Conservation (phyloP, 1,140 invertebrate species). For the Drosophila sproati region DNA sequence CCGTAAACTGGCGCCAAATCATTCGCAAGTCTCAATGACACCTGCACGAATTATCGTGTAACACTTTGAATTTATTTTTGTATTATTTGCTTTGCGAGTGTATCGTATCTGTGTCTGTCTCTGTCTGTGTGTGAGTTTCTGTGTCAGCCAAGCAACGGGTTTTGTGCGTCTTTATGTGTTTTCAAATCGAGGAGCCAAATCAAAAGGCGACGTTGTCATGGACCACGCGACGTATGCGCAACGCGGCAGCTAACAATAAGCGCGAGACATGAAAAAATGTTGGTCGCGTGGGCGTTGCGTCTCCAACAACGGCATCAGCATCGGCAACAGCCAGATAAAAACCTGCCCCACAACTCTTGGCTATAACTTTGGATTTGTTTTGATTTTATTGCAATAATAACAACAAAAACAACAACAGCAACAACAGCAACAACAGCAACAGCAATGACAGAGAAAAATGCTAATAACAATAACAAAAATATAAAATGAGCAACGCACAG, state of each 20-base stretch:
- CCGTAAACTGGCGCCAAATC: slow-evolving; percentile 80
- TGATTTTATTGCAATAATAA: slow-evolving; percentile 63
- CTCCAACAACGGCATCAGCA: slow-evolving; percentile 48
- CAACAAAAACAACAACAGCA: slow-evolving; percentile 57
- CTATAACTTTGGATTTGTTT: slow-evolving; percentile 78
- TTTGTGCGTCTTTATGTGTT: slow-evolving; percentile 58
- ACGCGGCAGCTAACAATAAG: slow-evolving; percentile 37
- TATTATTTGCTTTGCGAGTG: slow-evolving; percentile 28
- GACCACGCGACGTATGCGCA: slow-evolving; percentile 74
- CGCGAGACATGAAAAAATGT: slow-evolving; percentile 73
- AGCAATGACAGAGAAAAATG: slow-evolving; percentile 77
- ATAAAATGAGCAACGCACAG: slow-evolving; percentile 49
- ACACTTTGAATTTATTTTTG: slow-evolving; percentile 73
- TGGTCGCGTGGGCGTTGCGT: slow-evolving; percentile 80
- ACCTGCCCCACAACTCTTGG: slow-evolving; percentile 75
- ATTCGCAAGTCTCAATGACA: slow-evolving; percentile 82
- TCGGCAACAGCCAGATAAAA: slow-evolving; percentile 37
- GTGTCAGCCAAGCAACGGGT: slow-evolving; percentile 50
- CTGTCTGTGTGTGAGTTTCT: slow-evolving; percentile 19
- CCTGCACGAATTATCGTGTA: slow-evolving; percentile 82
- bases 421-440: slow-evolving; percentile 36
- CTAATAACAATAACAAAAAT: slow-evolving; percentile 77
- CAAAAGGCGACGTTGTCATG: slow-evolving; percentile 45
- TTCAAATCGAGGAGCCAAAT: slow-evolving; percentile 46
- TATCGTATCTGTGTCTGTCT: slow-evolving; percentile 3